phyloP scores from a whole-genome alignment of 92 coral and sea anemone species.

The Pocillopora meandrina region DNA sequence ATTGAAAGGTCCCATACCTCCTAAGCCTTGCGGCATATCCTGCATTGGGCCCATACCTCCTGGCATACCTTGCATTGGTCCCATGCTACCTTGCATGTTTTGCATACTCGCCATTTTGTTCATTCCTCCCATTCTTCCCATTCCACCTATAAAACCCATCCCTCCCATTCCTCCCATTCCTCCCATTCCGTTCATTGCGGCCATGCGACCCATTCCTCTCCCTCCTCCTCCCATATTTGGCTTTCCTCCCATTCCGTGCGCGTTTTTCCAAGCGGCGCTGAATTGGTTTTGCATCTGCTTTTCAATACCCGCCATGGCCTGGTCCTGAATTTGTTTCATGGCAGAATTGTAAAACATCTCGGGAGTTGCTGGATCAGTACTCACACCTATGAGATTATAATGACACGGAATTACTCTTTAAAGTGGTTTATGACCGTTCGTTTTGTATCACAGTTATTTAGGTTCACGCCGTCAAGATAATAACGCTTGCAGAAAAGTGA shows the following conservation, averaged over 20 bases:
- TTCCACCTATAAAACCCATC: constrained; percentile 3
- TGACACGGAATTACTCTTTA: constrained; percentile 32
- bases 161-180: constrained; percentile 46
- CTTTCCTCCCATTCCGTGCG: constrained; percentile 44
- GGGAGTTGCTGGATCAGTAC: constrained; percentile 39
- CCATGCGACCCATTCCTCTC: constrained; percentile 48
- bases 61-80: constrained; percentile 1
- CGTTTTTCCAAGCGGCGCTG: constrained; percentile 38
- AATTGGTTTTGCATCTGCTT: constrained; percentile 56
- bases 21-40: constrained; percentile 18
- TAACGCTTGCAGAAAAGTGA: neutral
- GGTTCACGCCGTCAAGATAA: too few relatives aligned
- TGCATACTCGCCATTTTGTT: neutral
- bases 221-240: constrained; percentile 34
- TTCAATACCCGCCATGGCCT: constrained; percentile 49
- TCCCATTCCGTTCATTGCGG: constrained; percentile 39
- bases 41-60: constrained; percentile 16
- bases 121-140: neutral
- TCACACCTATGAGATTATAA: constrained; percentile 45
- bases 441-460: neutral
- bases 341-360: constrained; percentile 51
- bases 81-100: neutral
- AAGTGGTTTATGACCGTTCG: neutral
- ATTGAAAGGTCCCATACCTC: constrained; percentile 11
- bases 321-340: constrained; percentile 47